These are phyloP conservation scores for Apotomis capreana DNA, from an alignment of 2,888 invertebrate genomes.

Conservation along the genomic window DNA sequence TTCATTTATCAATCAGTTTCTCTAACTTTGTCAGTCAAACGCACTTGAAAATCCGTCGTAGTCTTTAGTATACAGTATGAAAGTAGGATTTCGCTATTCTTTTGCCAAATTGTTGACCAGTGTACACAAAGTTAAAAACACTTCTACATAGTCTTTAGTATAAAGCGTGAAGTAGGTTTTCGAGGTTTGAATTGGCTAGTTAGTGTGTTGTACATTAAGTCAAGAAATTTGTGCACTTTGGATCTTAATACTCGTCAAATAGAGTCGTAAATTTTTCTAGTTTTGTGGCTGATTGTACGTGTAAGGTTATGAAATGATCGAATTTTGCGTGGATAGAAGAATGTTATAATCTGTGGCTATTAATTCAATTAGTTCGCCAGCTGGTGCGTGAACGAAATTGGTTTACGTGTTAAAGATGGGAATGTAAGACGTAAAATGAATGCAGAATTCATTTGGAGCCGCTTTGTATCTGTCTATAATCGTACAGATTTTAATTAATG, in stretches of 20 bases:
- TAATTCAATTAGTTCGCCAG: constrained; percentile 19
- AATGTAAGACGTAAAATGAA: not conserved
- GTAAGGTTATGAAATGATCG: constrained; percentile 19
- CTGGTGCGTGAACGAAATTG: constrained; percentile 14
- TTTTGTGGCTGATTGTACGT: not conserved
- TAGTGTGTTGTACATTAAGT: no score
- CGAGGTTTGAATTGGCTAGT: no score
- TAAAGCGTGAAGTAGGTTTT: no score
- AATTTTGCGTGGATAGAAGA: constrained; percentile 18
- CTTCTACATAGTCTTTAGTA: no score
- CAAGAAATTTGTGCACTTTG: no score
- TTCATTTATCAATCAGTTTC: not conserved
- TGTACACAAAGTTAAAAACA: no score
- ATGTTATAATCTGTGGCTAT: constrained; percentile 20
- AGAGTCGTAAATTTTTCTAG: no score
- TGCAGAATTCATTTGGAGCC: not conserved
- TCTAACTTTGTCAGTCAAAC: constrained; percentile 1
- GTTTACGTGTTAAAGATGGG: not conserved
- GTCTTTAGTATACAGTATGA: not conserved
- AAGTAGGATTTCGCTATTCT: no score
- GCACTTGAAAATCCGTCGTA: not conserved
- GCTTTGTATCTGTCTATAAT: no score
- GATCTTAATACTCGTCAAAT: no score
- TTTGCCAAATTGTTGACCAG: no score
- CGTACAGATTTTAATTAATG: no score